Conservation (phyloP, 2,797 vertebrate species). For the Rhinogobio ventralis region DNA sequence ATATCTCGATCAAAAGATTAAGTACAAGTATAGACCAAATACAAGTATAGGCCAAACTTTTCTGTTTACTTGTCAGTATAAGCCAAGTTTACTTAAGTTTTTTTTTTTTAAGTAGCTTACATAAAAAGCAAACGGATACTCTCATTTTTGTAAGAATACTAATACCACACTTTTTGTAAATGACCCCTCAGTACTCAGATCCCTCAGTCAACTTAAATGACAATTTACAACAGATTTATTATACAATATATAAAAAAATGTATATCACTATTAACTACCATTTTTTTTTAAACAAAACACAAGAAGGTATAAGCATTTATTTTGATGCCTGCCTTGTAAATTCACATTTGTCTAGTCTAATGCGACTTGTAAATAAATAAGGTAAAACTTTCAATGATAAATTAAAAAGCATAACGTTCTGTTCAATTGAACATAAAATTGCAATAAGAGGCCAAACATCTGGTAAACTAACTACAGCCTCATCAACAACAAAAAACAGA, state of each 20-base stretch:
- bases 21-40: not conserved
- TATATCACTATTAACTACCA: not conserved
- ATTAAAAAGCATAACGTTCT: not conserved
- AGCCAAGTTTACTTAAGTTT: not conserved
- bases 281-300: not conserved
- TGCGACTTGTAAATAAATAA: not conserved
- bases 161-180: not conserved
- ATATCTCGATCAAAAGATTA: not conserved
- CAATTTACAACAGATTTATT: not conserved
- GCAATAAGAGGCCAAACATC: slow-evolving; percentile 5
- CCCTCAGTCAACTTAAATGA: not conserved
- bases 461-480: not conserved
- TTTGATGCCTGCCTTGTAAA: not conserved
- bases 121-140: not conserved
- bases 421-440: not conserved
- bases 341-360: slow-evolving; percentile 1
- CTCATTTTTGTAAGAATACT: not conserved
- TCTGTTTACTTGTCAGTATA: not conserved
- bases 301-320: not conserved
- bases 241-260: not conserved
- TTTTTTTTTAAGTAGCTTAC: not conserved
- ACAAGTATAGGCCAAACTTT: not conserved
- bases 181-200: not conserved
- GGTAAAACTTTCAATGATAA: not conserved
- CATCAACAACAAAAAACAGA: not conserved